Evolutionary conservation across 2,797 vertebrate species (phyloP).

Genomic region (Sparus aurata): DNA sequence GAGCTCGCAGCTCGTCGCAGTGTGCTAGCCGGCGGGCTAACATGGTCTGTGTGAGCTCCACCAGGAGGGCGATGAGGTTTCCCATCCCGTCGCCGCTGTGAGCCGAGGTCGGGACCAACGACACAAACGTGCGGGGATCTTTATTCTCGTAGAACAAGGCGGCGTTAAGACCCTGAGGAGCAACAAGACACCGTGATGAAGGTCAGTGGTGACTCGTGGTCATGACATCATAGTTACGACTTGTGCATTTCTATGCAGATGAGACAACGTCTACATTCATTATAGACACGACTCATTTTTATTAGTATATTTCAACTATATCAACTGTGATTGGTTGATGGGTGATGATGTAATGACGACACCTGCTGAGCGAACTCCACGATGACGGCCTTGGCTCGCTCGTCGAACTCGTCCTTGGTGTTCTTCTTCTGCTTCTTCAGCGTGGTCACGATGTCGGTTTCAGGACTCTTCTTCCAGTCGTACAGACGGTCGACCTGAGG

Average conservation of each 20-base stretch:
- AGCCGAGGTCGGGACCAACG: constrained; percentile 96
- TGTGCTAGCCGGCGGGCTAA: constrained; percentile 93
- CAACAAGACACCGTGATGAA: rapidly evolving
- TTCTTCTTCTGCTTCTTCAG: constrained; percentile 99
- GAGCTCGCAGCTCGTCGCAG: constrained; percentile 95
- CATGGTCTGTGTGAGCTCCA: constrained; percentile 97
- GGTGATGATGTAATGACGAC: neutral
- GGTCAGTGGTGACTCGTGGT: neutral
- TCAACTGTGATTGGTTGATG: constrained; percentile 12
- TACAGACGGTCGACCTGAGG: constrained; percentile 95
- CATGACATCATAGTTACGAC: too few relatives aligned
- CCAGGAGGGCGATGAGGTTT: constrained; percentile 95
- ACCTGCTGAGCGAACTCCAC: constrained; percentile 99
- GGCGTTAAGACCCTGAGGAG: constrained; percentile 92
- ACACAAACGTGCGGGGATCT: constrained; percentile 96
- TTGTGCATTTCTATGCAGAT: too few relatives aligned
- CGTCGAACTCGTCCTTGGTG: constrained; percentile 98
- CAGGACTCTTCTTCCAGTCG: constrained; percentile 98
- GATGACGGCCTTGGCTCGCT: constrained; percentile 92
- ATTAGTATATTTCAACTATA: too few relatives aligned
- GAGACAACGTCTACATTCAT: too few relatives aligned
- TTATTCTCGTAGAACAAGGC: constrained; percentile 97
- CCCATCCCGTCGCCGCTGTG: constrained; percentile 99
- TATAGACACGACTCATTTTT: too few relatives aligned
- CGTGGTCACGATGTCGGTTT: constrained; percentile 92